Evolutionary conservation across 1,140 invertebrate genomes (phyloP), one percentile per base, ranked within the genome.

Genomic region (Formica selysi): DNA sequence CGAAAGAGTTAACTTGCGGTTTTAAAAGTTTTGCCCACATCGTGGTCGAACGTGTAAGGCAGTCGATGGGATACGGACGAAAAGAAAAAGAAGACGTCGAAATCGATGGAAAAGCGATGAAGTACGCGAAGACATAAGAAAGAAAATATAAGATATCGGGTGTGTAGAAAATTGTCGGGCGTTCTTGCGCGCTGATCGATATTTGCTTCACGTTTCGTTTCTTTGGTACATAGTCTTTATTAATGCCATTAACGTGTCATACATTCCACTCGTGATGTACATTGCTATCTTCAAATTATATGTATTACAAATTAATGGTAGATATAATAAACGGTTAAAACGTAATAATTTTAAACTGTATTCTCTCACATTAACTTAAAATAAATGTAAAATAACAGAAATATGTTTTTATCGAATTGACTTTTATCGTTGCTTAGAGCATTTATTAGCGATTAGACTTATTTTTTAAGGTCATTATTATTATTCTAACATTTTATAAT

Each of bases 81-180:
- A 38, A 32, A 19, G 44, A 44, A 57, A 80, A 68, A 41, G 48
- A 61, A 44, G 11, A 8, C 51, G 19, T 10, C 26, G 41, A 62
- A 62, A 22, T 83, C 68, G 68, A 74, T 74, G 79, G 68, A 83
- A 74, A 83, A 83, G 79, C 79, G 79, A 83, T 83, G 68, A 83
- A 83, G 79, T 74, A 74, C 79, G 79, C 26, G 68, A 73, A 81
- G 79, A 81, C 54, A 81, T 62, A 61, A 59, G 19, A 61, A 83
- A 74, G 68, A 83, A 70, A 83, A 83, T 73, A 73, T 74, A 83
- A 38, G 79, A 38, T 83, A 57, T 83, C 57, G 54, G 29, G 68
- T 38, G 79, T 83, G 54, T 74, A 67, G 79, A 81, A 81, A 81
- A 81, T 81, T 68, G 79, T 59, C 54, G 67, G 65, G 54, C 29